These are phyloP conservation scores for Dasyprocta punctata DNA, from an alignment of 2,113 vertebrate species.

Conservation along the genomic window DNA sequence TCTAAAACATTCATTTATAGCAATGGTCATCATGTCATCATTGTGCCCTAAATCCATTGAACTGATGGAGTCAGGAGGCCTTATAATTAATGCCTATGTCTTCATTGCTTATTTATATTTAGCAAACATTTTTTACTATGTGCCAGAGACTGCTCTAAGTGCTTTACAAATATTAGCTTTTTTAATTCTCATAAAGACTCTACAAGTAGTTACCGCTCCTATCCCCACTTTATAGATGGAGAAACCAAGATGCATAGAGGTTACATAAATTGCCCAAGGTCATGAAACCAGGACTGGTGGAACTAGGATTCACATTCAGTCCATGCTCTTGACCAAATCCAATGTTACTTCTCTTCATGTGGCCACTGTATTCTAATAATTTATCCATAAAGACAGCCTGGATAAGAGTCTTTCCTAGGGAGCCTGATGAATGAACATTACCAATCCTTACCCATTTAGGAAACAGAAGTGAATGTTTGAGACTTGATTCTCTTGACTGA, in stretches of 20 bases:
- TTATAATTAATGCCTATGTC: background rate
- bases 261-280: background rate
- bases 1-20: slow-evolving; percentile 23
- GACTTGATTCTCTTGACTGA: background rate
- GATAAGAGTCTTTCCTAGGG: background rate
- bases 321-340: background rate
- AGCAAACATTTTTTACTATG: slow-evolving; percentile 34
- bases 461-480: background rate
- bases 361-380: background rate
- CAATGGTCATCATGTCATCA: background rate
- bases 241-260: background rate
- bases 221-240: slow-evolving; percentile 5
- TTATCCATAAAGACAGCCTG: background rate
- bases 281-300: background rate
- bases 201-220: background rate
- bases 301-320: background rate
- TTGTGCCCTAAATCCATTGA: slow-evolving; percentile 22
- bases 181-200: background rate
- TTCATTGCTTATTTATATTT: slow-evolving; percentile 58
- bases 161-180: slow-evolving; percentile 22
- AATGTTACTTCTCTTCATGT: background rate
- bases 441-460: background rate
- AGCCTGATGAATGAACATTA: background rate
- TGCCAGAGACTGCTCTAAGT: slow-evolving; percentile 15
- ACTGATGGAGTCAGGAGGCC: background rate